Evolutionary conservation across 2,113 vertebrate genomes (phyloP).

Genomic region (Mohoua ochrocephala): DNA sequence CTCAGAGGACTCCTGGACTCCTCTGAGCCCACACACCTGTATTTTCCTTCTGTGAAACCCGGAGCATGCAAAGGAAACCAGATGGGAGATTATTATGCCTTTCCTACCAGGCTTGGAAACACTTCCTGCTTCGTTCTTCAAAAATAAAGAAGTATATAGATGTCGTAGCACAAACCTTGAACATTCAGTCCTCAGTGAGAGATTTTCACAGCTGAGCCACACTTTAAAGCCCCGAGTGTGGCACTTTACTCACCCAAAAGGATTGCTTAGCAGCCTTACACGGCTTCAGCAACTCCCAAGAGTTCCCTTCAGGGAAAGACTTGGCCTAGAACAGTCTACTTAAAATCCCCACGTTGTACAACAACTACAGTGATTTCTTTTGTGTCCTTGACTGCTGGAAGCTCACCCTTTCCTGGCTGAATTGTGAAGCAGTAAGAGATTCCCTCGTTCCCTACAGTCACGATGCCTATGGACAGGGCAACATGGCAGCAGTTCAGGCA

Average conservation of each 20-base stretch:
- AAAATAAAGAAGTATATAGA: neutral
- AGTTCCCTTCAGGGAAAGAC: neutral
- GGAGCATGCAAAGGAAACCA: neutral
- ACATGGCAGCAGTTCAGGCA: too few relatives aligned
- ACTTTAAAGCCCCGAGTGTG: accelerated
- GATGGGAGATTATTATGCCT: neutral
- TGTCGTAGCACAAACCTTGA: neutral
- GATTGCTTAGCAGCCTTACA: neutral
- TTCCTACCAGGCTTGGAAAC: neutral
- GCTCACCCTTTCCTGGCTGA: neutral
- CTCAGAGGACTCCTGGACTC: neutral
- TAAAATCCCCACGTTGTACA: neutral
- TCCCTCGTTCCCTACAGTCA: neutral
- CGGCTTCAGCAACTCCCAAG: neutral
- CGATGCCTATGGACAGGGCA: neutral
- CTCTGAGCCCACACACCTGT: neutral
- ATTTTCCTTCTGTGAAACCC: neutral
- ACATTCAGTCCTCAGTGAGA: neutral
- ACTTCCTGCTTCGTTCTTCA: neutral
- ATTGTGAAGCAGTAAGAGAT: neutral
- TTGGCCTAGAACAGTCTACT: neutral
- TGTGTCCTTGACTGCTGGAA: neutral
- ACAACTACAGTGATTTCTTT: neutral
- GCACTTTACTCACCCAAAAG: neutral
- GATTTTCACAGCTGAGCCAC: neutral